These are phyloP conservation scores for Plusia festucae DNA, from an alignment of 2,888 invertebrate genomes.

Conservation along the genomic window DNA sequence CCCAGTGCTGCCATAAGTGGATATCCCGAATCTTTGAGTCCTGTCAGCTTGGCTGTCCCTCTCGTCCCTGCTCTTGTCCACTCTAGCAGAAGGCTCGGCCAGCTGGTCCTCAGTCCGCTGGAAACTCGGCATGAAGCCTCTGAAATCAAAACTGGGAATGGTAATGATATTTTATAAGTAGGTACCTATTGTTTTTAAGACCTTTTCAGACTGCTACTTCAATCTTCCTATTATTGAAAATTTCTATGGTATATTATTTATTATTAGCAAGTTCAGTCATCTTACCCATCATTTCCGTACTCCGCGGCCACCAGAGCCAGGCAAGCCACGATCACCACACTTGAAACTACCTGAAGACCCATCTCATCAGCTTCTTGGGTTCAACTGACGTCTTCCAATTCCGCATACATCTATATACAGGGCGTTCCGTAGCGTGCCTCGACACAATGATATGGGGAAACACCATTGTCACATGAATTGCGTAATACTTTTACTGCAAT, in stretches of 20 bases:
- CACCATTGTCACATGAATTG: constrained; percentile 76
- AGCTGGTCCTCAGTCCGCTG: constrained; percentile 85
- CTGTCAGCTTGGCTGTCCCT: constrained; percentile 79
- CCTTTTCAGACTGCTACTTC: not conserved
- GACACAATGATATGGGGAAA: constrained; percentile 86
- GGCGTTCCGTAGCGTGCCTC: constrained; percentile 80
- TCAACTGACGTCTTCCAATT: constrained; percentile 73
- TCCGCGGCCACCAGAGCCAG: constrained; percentile 65
- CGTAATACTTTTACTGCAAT: constrained; percentile 74
- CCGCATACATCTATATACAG: constrained; percentile 80
- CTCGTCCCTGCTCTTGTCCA: constrained; percentile 75
- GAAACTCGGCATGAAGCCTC: constrained; percentile 83
- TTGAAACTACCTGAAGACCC: constrained; percentile 65
- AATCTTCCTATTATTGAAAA: too few relatives aligned
- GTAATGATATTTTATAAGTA: constrained; percentile 35
- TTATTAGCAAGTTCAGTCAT: constrained; percentile 14
- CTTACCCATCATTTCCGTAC: constrained; percentile 82
- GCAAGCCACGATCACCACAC: constrained; percentile 53
- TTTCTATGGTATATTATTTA: too few relatives aligned
- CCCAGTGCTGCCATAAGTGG: constrained; percentile 86
- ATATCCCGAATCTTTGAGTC: constrained; percentile 88
- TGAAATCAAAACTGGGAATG: constrained; percentile 73
- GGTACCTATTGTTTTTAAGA: too few relatives aligned
- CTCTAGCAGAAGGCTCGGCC: constrained; percentile 82
- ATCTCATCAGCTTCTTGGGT: constrained; percentile 68